A percentile compares a stretch with the other conserved stretches of the same genome.
Conservation (phyloP, 2,888 invertebrate species). For the Meloe dianella region DNA sequence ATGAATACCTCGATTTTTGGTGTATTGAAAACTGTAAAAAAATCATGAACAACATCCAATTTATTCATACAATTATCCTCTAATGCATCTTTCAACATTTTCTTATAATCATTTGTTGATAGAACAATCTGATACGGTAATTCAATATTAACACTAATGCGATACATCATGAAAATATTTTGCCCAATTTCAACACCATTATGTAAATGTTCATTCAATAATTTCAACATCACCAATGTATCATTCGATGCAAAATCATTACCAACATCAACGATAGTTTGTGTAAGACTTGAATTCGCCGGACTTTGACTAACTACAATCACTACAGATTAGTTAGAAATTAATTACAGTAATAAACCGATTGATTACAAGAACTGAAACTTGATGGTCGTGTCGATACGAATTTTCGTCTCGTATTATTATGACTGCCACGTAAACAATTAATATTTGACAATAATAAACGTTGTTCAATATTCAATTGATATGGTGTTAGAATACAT, state of each 20-base stretch:
- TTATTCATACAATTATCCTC: slow-evolving; percentile 64
- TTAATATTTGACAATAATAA: slow-evolving; percentile 61
- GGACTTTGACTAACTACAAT: slow-evolving; percentile 42
- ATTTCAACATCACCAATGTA: slow-evolving; percentile 57
- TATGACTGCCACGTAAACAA: slow-evolving; percentile 53
- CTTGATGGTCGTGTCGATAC: slow-evolving; percentile 49
- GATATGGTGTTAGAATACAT: slow-evolving; percentile 66
- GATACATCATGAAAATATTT: slow-evolving; percentile 64
- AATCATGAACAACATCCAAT: slow-evolving; percentile 66
- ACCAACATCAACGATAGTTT: slow-evolving; percentile 32
- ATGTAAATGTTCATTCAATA: slow-evolving; percentile 62
- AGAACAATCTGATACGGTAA: slow-evolving; percentile 65
- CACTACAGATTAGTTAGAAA: slow-evolving; percentile 6
- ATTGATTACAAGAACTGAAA: slow-evolving; percentile 50
- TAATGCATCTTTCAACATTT: slow-evolving; percentile 63
- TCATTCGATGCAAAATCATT: slow-evolving; percentile 49
- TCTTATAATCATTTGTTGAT: slow-evolving; percentile 61
- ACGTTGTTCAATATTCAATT: slow-evolving; percentile 70
- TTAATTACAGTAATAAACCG: slow-evolving; percentile 45
- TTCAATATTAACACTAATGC: slow-evolving; percentile 65
- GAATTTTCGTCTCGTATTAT: slow-evolving; percentile 57
- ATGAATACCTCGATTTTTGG: slow-evolving; percentile 61
- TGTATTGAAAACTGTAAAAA: slow-evolving; percentile 65
- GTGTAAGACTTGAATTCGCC: slow-evolving; percentile 30
- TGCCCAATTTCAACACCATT: slow-evolving; percentile 63